phyloP scores from a whole-genome alignment of 92 coral and sea anemone species.

The Epizoanthus rinbou region DNA sequence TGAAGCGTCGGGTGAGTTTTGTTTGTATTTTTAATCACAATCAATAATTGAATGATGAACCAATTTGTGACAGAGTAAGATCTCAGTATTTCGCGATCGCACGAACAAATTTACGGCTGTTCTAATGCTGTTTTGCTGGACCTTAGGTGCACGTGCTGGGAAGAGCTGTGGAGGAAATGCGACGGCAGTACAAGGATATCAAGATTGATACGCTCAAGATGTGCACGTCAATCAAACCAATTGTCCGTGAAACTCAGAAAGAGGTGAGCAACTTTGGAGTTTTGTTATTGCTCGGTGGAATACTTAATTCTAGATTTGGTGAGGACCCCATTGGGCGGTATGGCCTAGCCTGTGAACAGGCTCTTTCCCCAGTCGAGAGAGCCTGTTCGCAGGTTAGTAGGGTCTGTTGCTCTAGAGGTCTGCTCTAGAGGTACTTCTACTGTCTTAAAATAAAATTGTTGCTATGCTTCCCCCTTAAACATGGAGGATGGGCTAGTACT shows the following conservation, averaged over 20 bases:
- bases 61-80: no score
- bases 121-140: background rate
- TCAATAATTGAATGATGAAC: background rate
- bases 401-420: no score
- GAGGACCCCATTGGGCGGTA: no score
- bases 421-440: no score
- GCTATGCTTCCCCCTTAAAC: no score
- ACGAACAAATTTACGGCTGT: no score
- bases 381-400: no score
- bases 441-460: no score
- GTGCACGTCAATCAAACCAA: constrained; percentile 81
- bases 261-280: constrained; percentile 52
- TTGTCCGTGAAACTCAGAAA: constrained; percentile 61
- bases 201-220: constrained; percentile 71
- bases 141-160: constrained; percentile 55
- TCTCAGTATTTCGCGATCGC: no score
- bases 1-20: constrained; percentile 29
- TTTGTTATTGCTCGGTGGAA: background rate
- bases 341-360: no score
- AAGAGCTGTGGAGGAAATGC: constrained; percentile 59
- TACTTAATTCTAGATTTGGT: background rate
- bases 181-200: constrained; percentile 76
- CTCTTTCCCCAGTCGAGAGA: no score
- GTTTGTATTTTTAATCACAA: background rate
- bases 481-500: no score